Evolutionary conservation across 2,888 invertebrate genomes (phyloP), one percentile per base, ranked within the genome.

Genomic region (Linnaemya tessellans): DNA sequence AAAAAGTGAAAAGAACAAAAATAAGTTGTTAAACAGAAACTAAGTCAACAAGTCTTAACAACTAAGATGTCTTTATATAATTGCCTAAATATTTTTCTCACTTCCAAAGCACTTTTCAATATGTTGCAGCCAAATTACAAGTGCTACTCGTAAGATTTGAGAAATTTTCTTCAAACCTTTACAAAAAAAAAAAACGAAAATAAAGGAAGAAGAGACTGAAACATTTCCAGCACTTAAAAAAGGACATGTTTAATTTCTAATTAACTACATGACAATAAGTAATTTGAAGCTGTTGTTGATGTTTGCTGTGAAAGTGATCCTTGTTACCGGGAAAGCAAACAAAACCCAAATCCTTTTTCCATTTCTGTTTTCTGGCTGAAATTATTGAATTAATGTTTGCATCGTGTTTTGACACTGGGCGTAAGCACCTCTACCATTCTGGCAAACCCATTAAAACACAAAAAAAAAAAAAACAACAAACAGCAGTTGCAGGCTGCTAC

Each of bases 361-460:
- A 80, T 79, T 84, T 74, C 73, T 73, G 62, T 22, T 67, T 10
- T 43, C 35, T 35, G 5, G 35, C 10, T 41, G 60, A 60, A 20
- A 11, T 43, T 54, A 64, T 78, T 71, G 41, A 64, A 56, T 25
- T 46, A 64, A 22, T 78, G 74, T 82, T 85, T 79, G 67, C 83
- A 73, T 77, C 68, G 71, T 86, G 86, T 86, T 86, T 84, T 86
- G 86, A 86, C 86, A 86, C 81, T 80, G 74, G 84, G 86, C 84
- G 86, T 84, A 84, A 74, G 68, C 70, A 75, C 74, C 84, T 84
- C 81, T 84, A 74, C 80, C 81, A 86, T 75, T 25, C 84, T 58
- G 62, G 4, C 79, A 70, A 81, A 70, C 70, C 70, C 56, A 56
- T 60, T 56, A 64, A 70, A 75, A 70, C 38, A 58, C 0, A n/a